Conservation (phyloP, 1,140 invertebrate species). For the Caerostris darwini region DNA sequence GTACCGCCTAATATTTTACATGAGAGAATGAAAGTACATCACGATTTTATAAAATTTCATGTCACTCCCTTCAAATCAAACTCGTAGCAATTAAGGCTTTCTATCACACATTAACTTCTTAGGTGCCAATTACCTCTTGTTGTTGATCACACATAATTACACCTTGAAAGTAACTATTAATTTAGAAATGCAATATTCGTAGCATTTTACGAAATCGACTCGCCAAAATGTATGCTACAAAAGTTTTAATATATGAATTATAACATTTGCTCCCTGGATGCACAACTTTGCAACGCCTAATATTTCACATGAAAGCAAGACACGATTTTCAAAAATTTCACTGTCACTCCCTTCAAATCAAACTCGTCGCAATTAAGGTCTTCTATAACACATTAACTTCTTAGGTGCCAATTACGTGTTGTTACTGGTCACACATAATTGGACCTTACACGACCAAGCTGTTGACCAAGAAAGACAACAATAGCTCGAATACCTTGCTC, state of each 20-base stretch:
- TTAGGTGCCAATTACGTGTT: neutral
- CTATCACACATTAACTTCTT: neutral
- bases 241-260: too few species aligned
- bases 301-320: neutral
- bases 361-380: neutral
- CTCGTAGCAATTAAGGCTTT: neutral
- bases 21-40: too few species aligned
- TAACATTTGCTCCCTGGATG: neutral
- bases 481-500: neutral
- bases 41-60: neutral
- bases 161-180: too few species aligned
- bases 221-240: too few species aligned
- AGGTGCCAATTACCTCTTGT: neutral
- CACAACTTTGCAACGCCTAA: neutral
- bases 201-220: too few species aligned
- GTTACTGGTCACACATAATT: slow-evolving; percentile 4
- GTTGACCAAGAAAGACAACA: slow-evolving; percentile 51
- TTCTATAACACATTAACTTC: neutral
- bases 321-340: neutral
- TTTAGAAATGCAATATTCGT: too few species aligned
- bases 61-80: neutral
- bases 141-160: neutral
- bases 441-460: neutral
- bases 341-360: neutral
- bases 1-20: neutral